Conservation (phyloP, 2,888 invertebrate species). For the Plebejus melissa region DNA sequence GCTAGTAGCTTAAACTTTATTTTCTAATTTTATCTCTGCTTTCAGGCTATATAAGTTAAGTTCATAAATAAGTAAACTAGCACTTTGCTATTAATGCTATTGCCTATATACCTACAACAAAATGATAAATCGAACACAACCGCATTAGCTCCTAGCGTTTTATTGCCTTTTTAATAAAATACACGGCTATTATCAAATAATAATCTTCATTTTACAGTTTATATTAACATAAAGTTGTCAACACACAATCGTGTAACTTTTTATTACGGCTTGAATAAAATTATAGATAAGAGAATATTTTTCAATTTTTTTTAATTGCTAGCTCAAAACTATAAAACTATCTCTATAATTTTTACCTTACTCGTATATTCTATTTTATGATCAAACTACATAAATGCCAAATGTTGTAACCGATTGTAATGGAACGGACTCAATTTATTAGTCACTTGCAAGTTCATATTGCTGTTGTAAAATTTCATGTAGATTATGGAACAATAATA, state of each 20-base stretch:
- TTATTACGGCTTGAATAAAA: slow-evolving; percentile 16
- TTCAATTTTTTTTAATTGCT: not conserved
- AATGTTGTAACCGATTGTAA: not conserved
- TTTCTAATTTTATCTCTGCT: not conserved
- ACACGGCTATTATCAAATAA: not conserved
- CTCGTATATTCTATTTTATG: not conserved
- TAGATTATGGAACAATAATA: not conserved
- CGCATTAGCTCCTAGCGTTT: not conserved
- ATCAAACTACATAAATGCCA: not conserved
- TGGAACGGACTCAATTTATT: not conserved
- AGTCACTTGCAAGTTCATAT: not conserved
- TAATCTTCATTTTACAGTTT: slow-evolving; percentile 10
- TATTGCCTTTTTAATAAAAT: slow-evolving; percentile 16
- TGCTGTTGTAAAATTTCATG: not conserved
- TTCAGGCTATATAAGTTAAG: not conserved
- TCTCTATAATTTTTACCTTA: not conserved
- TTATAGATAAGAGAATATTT: not conserved
- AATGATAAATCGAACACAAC: not conserved
- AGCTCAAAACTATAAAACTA: not conserved
- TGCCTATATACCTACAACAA: not conserved
- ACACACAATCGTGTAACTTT: slow-evolving; percentile 17
- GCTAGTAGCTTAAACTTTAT: not conserved
- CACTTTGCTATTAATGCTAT: not conserved
- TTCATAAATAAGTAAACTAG: not conserved
- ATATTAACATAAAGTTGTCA: slow-evolving; percentile 19